Evolutionary conservation across 2,888 invertebrate genomes (phyloP).

Genomic region (Brenthis hecate): DNA sequence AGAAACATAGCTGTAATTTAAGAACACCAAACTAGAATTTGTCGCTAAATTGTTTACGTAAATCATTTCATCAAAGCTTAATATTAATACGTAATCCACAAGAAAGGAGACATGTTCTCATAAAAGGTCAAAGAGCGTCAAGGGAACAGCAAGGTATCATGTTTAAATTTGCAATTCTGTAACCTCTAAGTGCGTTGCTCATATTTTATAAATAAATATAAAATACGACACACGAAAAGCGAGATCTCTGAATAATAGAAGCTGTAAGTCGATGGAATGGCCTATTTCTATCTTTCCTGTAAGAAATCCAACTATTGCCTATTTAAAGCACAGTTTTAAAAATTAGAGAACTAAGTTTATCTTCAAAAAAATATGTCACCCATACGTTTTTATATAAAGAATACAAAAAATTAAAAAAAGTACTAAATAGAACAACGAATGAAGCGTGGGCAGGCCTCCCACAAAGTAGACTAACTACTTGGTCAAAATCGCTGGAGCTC

Average conservation of each 20-base stretch:
- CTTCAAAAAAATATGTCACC: too few relatives aligned
- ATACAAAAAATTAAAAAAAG: too few relatives aligned
- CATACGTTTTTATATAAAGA: too few relatives aligned
- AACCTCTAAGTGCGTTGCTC: conserved; percentile 29
- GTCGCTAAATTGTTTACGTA: conserved; percentile 1
- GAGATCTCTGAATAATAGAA: conserved; percentile 25
- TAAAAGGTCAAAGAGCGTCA: conserved; percentile 23
- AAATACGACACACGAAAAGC: conserved; percentile 33
- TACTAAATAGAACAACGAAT: too few relatives aligned
- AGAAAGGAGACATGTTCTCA: conserved; percentile 18
- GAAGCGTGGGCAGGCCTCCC: too few relatives aligned
- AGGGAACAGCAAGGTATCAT: conserved; percentile 46
- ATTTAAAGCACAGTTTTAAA: too few relatives aligned
- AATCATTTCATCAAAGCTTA: conserved; percentile 9
- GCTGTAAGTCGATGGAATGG: conserved; percentile 1
- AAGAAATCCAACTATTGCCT: not conserved
- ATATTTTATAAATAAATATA: conserved; percentile 43
- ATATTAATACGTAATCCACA: conserved; percentile 23
- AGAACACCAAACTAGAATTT: not conserved
- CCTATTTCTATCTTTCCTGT: not conserved
- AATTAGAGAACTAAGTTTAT: too few relatives aligned
- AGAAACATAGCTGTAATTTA: too few relatives aligned
- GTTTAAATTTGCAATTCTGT: conserved; percentile 69
- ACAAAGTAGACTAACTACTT: too few relatives aligned
- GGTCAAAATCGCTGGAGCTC: too few relatives aligned